A percentile compares a stretch with the other conserved stretches of the same genome.
Conservation (phyloP, 2,797 vertebrate genomes). For the Taeniopygia guttata region DNA sequence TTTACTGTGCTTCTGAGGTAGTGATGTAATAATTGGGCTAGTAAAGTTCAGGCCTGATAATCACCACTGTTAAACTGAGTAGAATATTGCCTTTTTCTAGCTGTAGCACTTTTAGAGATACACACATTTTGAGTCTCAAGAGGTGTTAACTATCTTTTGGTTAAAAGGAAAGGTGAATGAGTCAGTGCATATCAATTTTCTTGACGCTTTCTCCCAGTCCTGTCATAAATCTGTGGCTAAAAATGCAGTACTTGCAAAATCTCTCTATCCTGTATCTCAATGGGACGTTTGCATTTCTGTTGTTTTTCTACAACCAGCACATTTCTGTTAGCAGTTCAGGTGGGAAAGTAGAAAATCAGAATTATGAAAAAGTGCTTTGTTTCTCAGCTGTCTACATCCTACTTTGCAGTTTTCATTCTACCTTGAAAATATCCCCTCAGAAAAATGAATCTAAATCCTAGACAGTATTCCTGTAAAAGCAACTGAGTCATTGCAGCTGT, state of each 20-base stretch:
- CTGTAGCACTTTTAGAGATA: background rate
- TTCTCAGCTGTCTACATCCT: background rate
- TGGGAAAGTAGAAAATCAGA: background rate
- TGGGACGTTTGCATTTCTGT: background rate
- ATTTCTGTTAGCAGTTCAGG: background rate
- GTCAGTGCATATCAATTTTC: background rate
- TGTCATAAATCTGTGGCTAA: background rate
- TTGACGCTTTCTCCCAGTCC: background rate
- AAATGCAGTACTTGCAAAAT: background rate
- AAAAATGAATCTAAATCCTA: background rate
- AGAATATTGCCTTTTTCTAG: background rate
- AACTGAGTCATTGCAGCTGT: background rate
- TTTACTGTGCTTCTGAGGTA: background rate
- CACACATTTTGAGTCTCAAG: background rate
- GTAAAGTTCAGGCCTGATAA: background rate
- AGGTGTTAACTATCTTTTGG: background rate
- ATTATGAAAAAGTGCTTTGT: background rate
- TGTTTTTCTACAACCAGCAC: background rate
- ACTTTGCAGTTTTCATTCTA: background rate
- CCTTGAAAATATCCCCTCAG: background rate
- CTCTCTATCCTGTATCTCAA: background rate
- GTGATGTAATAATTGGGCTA: background rate
- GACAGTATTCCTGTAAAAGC: background rate
- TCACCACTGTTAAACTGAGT: background rate
- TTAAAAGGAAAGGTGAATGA: background rate